A percentile compares a stretch with the other conserved stretches of the same genome.
phyloP scores from a whole-genome alignment of 2,113 vertebrate genomes.

The Reinhardtius hippoglossoides region DNA sequence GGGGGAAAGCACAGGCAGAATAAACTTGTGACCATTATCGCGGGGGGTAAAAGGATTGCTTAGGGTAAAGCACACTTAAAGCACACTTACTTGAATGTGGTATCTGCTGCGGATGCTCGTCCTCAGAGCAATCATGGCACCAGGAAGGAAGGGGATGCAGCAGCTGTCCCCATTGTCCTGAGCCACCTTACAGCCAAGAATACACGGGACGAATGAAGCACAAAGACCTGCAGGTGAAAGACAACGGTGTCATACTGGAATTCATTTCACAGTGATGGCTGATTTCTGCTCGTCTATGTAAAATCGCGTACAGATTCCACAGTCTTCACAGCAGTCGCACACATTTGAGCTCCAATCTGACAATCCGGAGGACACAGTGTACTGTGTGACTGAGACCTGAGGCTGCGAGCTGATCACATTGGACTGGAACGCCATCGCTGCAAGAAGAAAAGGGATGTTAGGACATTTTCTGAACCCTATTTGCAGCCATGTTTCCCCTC shows the following conservation, averaged over 20 bases:
- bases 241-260: not conserved
- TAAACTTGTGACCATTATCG: not conserved
- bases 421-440: conserved; percentile 79
- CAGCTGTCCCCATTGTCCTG: conserved; percentile 81
- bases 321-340: conserved; percentile 84
- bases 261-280: not conserved
- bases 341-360: conserved; percentile 79
- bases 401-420: conserved; percentile 78
- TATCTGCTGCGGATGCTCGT: conserved; percentile 81
- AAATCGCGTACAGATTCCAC: conserved; percentile 79
- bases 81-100: conserved; percentile 73
- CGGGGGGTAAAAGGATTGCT: not conserved
- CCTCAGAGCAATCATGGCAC: conserved; percentile 80
- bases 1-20: conserved; percentile 21
- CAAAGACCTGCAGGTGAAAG: conserved; percentile 84
- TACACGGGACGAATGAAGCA: conserved; percentile 84
- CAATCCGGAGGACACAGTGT: conserved; percentile 51
- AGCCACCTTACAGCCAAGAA: conserved; percentile 86
- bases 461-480: not conserved
- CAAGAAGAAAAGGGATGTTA: not conserved
- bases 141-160: conserved; percentile 82
- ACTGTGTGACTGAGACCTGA: conserved; percentile 73
- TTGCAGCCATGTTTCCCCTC: not conserved
- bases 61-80: conserved; percentile 34
- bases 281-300: not conserved